Evolutionary conservation across 1,140 invertebrate species (phyloP).

Genomic region (Oryctes rhinoceros): DNA sequence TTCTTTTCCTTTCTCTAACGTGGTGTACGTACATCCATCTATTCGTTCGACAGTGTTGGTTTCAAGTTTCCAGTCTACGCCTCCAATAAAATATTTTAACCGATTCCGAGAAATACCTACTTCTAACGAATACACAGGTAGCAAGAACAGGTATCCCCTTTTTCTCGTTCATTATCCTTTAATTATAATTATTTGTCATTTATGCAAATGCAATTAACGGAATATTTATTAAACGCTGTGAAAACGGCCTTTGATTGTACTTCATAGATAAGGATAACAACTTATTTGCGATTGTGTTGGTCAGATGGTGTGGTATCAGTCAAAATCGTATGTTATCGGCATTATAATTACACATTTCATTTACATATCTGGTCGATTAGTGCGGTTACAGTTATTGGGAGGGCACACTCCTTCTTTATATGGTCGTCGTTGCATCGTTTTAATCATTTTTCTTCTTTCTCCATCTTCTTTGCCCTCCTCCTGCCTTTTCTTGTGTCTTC

Average conservation of each 20-base stretch:
- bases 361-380: slow-evolving; percentile 36
- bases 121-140: slow-evolving; percentile 4
- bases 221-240: not conserved
- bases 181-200: slow-evolving; percentile 23
- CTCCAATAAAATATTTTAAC: slow-evolving; percentile 5
- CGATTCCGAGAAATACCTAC: not conserved
- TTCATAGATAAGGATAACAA: slow-evolving; percentile 1
- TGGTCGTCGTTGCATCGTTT: slow-evolving; percentile 10
- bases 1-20: not conserved
- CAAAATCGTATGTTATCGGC: slow-evolving; percentile 15
- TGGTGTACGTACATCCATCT: not conserved
- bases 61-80: slow-evolving; percentile 9
- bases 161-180: slow-evolving; percentile 10
- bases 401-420: slow-evolving; percentile 23
- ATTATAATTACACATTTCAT: slow-evolving; percentile 31
- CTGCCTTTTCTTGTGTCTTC: not conserved
- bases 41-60: slow-evolving; percentile 1
- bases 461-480: not conserved
- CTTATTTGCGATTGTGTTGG: slow-evolving; percentile 13
- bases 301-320: slow-evolving; percentile 14
- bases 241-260: not conserved
- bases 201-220: slow-evolving; percentile 16
- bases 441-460: slow-evolving; percentile 10
- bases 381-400: slow-evolving; percentile 24
- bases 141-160: not conserved